Evolutionary conservation across 2,797 vertebrate genomes (phyloP).

Genomic region (Percopsis omiscomaycus): DNA sequence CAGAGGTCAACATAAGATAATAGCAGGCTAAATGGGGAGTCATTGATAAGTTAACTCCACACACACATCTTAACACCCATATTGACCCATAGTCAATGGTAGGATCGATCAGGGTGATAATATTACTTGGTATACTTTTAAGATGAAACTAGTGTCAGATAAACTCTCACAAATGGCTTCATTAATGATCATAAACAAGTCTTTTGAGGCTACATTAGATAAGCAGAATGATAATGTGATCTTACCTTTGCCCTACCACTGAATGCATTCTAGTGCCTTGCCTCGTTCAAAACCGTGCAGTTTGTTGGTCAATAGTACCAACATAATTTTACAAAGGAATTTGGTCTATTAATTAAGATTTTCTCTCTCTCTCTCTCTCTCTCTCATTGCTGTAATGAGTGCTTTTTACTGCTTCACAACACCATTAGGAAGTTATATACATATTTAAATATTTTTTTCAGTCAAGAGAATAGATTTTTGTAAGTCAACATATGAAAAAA

Average conservation of each 20-base stretch:
- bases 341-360: constrained; percentile 9
- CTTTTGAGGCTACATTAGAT: not conserved
- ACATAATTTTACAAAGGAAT: not conserved
- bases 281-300: constrained; percentile 18
- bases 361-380: not conserved
- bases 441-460: constrained; percentile 3
- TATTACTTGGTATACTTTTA: no score
- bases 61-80: no score
- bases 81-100: no score
- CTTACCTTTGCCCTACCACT: constrained; percentile 25
- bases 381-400: constrained; percentile 14
- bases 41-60: no score
- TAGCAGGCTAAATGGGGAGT: no score
- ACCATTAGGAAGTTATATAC: constrained; percentile 1
- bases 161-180: constrained; percentile 10
- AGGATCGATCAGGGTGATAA: no score
- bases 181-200: not conserved
- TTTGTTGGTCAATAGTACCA: not conserved
- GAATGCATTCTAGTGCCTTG: constrained; percentile 60
- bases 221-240: constrained; percentile 10
- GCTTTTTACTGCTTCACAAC: not conserved
- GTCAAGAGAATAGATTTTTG: constrained; percentile 10
- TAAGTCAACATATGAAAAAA: constrained; percentile 24
- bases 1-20: no score
- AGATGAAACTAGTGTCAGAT: not conserved